Evolutionary conservation across 2,888 invertebrate species (phyloP), one percentile per base, ranked within the genome.

Genomic region (Arctia plantaginis): DNA sequence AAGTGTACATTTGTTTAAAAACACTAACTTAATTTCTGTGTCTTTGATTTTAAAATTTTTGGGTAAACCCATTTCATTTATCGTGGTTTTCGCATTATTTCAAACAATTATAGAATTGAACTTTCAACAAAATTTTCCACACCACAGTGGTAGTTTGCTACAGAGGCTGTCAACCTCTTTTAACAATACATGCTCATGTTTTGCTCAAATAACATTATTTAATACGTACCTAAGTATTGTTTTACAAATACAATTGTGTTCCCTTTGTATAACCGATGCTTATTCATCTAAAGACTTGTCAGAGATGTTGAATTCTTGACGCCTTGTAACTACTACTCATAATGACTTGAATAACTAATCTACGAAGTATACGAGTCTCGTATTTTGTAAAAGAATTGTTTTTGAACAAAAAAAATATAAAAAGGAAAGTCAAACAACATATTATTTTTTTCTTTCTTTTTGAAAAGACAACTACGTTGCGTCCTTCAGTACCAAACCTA

Each of bases 211-310:
- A 72, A 73, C 39, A 70, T 73, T 71, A 67, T 72, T 62, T 65
- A 66, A 68, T 59, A 47, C 74, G 47, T 73, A 73, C 77, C 59
- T 59, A 27, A 59, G 41, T 69, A 69, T 69, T 78, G 77, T 82
- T 76, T 76, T 55, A 80, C 74, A 73, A 75, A 78, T 39, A 27
- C 59, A 70, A 80, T 82, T 78, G 76, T 83, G 55, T 73, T 64
- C 55, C 74, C 80, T 79, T 82, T 84, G 84, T 77, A 67, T 67
- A 41, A 73, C 67, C 62, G 75, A 72, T 71, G 73, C 74, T 74
- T 68, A 73, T 77, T 79, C 71, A 75, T 73, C 74, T 62, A 66
- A 27, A 39, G 30, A 67, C n/a, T 75, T 41, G 39, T 66, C 73
- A 59, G 69, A 70, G 66, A 47, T n/a, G n/a, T 59, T 13, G 4